Base-by-base conservation (phyloP, 2,113 vertebrate genomes). In the Phyllopteryx taeniolatus region DNA sequence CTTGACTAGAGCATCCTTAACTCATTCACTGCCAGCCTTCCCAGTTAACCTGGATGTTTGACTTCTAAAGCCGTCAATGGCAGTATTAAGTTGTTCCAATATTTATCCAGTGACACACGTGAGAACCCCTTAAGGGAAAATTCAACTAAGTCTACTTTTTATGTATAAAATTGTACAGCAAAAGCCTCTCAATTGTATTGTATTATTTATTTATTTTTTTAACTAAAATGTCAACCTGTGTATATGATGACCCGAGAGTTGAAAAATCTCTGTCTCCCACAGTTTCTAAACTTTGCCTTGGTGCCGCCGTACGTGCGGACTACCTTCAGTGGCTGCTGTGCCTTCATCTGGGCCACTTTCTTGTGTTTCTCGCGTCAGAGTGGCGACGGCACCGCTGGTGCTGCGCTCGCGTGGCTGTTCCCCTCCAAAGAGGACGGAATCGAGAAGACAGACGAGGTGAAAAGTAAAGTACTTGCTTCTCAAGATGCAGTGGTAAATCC, bases 281-380 rank as follows among this genome's bases (percentile, higher is more conserved):
- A 97, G 96, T 90, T 95, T 22, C 87, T 94, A 85, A 98, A 98
- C 88, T 98, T 97, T 84, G 69, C 93, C 79, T 71, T 98, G 63
- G 87, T 98, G 74, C 96, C 96, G 0, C 83, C 94, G 60, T 92
- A 92, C 65, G 75, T 95, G 83, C 89, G 94, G 79, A 97, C 96
- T 22, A 90, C 92, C 46, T 98, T 95, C 83, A 93, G 91, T 0
- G 96, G 96, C 47, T 92, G 95, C 77, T 95, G 94, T 68, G 93
- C 92, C 22, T 97, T 98, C 81, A 59, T 95, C 74, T 98, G 96
- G 96, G 94, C 95, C 69, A 88, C 90, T 51, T 98, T 96, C 91
- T 88, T 98, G n/a, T 98, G 96, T 84, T 96, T 94, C 85, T 97
- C 95, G 0, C 94, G 93, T 2, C 95, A 96, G 75, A 93, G 89